Conservation (phyloP, 1,140 invertebrate genomes). For the Sycophila sp. region DNA sequence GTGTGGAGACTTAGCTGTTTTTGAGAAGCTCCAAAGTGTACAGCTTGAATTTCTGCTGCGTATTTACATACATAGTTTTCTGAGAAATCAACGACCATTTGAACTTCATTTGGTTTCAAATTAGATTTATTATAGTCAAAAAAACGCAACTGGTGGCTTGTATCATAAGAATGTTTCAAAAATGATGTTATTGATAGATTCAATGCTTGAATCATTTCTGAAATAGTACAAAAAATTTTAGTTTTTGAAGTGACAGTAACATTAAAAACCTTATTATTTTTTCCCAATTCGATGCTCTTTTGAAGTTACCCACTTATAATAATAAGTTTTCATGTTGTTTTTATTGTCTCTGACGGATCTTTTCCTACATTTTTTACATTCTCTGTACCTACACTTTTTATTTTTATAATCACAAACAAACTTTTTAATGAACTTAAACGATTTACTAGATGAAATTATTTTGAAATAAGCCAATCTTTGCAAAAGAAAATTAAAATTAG, state of each 20-base stretch:
- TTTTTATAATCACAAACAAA: neutral
- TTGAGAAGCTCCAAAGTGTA: conserved; percentile 50
- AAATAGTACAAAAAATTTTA: conserved; percentile 21
- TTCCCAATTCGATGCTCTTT: conserved; percentile 3
- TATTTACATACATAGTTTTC: conserved; percentile 55
- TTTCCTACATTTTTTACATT: conserved; percentile 5
- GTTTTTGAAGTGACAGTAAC: conserved; percentile 24
- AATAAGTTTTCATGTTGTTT: conserved; percentile 10
- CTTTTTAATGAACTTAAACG: conserved; percentile 1
- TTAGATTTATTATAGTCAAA: conserved; percentile 49
- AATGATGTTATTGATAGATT: conserved; percentile 27
- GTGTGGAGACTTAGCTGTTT: conserved; percentile 47
- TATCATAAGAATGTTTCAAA: conserved; percentile 46
- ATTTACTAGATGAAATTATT: neutral
- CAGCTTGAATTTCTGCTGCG: conserved; percentile 50
- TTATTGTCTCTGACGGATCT: conserved; percentile 6
- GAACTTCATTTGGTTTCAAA: conserved; percentile 44
- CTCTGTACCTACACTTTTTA: neutral
- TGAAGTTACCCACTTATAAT: conserved; percentile 25
- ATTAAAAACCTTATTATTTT: conserved; percentile 26
- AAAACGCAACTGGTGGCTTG: conserved; percentile 44
- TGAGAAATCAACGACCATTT: conserved; percentile 55
- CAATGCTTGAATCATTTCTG: conserved; percentile 22
- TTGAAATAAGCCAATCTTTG: conserved; percentile 20
- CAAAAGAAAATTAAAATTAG: conserved; percentile 28